phyloP scores from a whole-genome alignment of 2,888 invertebrate species.

The Pseudoips prasinana region DNA sequence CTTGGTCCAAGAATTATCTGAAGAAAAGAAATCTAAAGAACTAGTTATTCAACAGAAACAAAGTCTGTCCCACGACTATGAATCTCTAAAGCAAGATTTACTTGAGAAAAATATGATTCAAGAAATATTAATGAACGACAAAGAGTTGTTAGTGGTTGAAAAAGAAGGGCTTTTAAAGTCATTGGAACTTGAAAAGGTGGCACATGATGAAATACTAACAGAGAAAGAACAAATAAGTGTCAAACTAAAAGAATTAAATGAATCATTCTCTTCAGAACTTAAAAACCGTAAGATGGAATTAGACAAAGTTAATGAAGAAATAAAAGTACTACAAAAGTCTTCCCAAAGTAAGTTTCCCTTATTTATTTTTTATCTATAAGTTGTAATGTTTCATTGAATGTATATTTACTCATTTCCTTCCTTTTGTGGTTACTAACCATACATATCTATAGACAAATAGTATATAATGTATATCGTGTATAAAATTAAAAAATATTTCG shows the following conservation, averaged over 20 bases:
- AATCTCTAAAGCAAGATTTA: slow-evolving; percentile 17
- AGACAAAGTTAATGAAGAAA: slow-evolving; percentile 24
- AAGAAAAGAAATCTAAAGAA: slow-evolving; percentile 15
- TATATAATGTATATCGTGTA: too few relatives aligned
- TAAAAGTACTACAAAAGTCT: slow-evolving; percentile 34
- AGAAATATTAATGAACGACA: slow-evolving; percentile 27
- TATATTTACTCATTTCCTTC: background rate
- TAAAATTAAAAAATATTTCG: too few relatives aligned
- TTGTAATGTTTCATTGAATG: too few relatives aligned
- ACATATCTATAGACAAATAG: too few relatives aligned
- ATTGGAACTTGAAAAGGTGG: slow-evolving; percentile 35
- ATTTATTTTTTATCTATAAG: too few relatives aligned
- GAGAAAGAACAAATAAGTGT: slow-evolving; percentile 32
- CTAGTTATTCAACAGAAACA: slow-evolving; percentile 20
- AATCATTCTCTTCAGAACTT: slow-evolving; percentile 24
- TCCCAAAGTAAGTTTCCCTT: slow-evolving; percentile 45
- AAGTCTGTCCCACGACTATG: slow-evolving; percentile 17
- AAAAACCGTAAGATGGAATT: slow-evolving; percentile 31
- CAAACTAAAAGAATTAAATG: slow-evolving; percentile 30
- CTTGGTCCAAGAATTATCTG: slow-evolving; percentile 17
- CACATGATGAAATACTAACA: slow-evolving; percentile 32
- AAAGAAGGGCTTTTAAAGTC: slow-evolving; percentile 31
- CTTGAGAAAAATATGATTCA: slow-evolving; percentile 15
- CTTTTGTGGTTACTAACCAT: too few relatives aligned
- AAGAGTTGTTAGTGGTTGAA: slow-evolving; percentile 26